Evolutionary conservation across 2,113 vertebrate species (phyloP).

Genomic region (Carassius gibelio): DNA sequence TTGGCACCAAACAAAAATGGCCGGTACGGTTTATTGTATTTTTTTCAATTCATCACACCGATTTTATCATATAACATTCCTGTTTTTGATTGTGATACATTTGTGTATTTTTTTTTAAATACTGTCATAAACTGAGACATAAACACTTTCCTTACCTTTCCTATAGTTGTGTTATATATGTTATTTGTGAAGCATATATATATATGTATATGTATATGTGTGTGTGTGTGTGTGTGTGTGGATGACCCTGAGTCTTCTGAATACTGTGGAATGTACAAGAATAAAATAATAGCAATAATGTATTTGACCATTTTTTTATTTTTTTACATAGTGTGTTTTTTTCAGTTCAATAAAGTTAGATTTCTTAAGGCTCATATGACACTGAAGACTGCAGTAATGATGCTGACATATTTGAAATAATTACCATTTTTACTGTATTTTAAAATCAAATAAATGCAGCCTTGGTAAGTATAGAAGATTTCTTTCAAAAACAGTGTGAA

Average conservation of each 20-base stretch:
- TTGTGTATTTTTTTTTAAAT: not conserved
- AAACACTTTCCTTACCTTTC: not conserved
- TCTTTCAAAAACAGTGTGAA: too few relatives aligned
- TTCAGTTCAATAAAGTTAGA: too few relatives aligned
- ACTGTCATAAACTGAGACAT: not conserved
- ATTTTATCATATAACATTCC: not conserved
- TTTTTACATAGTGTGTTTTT: too few relatives aligned
- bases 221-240: not conserved
- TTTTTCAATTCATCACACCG: not conserved
- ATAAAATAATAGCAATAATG: not conserved
- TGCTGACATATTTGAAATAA: conserved; percentile 3
- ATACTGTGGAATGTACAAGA: not conserved
- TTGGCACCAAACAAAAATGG: not conserved
- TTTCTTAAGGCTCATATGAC: too few relatives aligned
- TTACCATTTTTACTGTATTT: not conserved
- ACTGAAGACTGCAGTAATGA: too few relatives aligned
- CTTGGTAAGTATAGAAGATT: too few relatives aligned
- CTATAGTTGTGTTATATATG: not conserved
- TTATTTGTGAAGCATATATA: too few relatives aligned
- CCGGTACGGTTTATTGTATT: not conserved
- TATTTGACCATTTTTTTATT: too few relatives aligned
- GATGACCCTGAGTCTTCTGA: not conserved
- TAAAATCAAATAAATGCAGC: too few relatives aligned
- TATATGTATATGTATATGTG: too few relatives aligned
- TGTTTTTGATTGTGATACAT: conserved; percentile 5